phyloP scores from a whole-genome alignment of 2,797 vertebrate genomes.

The Petrocephalus schoutedeni region DNA sequence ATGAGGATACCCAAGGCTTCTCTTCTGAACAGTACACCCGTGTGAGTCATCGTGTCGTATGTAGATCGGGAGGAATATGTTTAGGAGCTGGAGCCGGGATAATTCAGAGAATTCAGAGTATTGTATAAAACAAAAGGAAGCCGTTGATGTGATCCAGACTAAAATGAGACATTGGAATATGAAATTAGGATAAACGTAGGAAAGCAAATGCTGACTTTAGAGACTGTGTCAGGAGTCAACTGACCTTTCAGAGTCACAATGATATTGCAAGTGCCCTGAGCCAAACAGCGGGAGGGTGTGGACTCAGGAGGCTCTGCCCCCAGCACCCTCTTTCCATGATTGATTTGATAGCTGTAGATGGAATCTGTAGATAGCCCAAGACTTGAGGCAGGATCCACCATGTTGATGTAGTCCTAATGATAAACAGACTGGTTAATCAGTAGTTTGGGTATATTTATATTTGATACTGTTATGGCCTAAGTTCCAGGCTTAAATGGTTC shows the following conservation, averaged over 20 bases:
- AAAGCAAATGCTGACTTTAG: not conserved
- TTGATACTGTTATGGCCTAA: not conserved
- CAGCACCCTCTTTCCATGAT: constrained; percentile 71
- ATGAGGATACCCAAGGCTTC: not conserved
- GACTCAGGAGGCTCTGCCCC: constrained; percentile 72
- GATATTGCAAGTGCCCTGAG: constrained; percentile 61
- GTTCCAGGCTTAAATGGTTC: not conserved
- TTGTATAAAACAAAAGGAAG: not conserved
- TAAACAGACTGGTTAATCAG: not conserved
- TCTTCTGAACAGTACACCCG: not conserved
- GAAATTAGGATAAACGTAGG: not conserved
- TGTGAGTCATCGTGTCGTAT: not conserved
- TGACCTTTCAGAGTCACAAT: constrained; percentile 81
- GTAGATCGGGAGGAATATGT: not conserved
- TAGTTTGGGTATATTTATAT: not conserved
- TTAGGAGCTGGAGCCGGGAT: not conserved
- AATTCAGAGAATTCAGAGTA: not conserved
- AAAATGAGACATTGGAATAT: not conserved
- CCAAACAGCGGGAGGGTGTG: constrained; percentile 66
- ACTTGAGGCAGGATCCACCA: constrained; percentile 83
- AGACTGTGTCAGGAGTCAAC: constrained; percentile 26
- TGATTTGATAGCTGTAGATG: constrained; percentile 79
- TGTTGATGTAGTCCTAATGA: constrained; percentile 78
- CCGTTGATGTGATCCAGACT: not conserved
- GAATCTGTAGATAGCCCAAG: constrained; percentile 84